Evolutionary conservation across 2,797 vertebrate species (phyloP).

Genomic region (Micromesistius poutassou): DNA sequence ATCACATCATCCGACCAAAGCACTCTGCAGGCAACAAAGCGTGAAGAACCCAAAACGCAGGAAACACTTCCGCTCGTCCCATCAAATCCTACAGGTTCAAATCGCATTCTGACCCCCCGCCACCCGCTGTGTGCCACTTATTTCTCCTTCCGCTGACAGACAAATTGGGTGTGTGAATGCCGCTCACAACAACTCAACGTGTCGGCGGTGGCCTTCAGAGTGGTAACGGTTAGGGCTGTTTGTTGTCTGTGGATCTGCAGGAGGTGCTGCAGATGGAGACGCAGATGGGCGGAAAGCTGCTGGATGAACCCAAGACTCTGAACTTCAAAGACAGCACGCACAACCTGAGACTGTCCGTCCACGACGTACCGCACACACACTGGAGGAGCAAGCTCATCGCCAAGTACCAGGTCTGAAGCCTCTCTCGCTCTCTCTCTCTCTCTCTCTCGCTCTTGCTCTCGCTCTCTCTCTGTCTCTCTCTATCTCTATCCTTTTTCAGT

Average conservation of each 20-base stretch:
- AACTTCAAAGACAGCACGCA: conserved; percentile 97
- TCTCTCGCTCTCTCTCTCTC: neutral
- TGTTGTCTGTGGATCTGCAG: conserved; percentile 59
- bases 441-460: no score
- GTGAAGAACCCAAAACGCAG: no score
- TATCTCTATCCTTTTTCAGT: no score
- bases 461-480: no score
- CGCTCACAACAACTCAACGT: neutral
- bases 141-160: no score
- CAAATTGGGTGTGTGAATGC: no score
- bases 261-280: conserved; percentile 95
- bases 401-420: conserved; percentile 81
- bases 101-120: no score
- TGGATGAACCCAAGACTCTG: conserved; percentile 95
- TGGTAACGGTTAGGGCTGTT: neutral
- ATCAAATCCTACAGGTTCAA: no score
- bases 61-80: no score
- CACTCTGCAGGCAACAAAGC: no score
- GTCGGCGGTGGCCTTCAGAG: neutral
- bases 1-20: no score
- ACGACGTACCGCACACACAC: conserved; percentile 88
- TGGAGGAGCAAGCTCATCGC: conserved; percentile 98
- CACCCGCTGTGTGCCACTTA: no score
- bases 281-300: conserved; percentile 93
- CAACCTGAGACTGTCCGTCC: conserved; percentile 93